Percentiles rank a stretch among this genome's conserved stretches.
These are phyloP conservation scores for Sapayoa aenigma DNA, from an alignment of 2,113 vertebrate genomes.

Conservation along the genomic window DNA sequence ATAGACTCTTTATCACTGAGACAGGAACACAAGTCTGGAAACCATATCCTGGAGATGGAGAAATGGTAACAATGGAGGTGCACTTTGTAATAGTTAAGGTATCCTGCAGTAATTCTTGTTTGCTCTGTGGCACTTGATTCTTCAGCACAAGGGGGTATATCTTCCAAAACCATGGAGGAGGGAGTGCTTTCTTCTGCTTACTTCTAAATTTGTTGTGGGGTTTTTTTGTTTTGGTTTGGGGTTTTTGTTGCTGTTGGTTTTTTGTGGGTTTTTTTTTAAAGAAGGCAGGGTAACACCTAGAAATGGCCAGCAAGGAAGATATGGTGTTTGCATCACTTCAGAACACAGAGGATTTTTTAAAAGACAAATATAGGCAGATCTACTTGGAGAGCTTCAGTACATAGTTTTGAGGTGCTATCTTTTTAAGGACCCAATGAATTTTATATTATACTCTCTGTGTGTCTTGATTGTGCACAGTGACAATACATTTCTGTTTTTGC, in stretches of 20 bases:
- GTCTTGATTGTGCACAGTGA: neutral
- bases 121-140: neutral
- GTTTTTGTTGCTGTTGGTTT: no score
- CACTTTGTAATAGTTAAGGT: neutral
- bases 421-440: neutral
- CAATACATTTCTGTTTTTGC: neutral
- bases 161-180: neutral
- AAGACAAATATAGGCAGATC: neutral
- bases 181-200: neutral
- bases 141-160: neutral
- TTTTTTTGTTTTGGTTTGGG: no score
- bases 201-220: neutral
- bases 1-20: neutral
- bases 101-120: neutral
- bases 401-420: neutral
- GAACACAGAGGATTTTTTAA: neutral
- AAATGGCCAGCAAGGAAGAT: neutral
- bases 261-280: neutral
- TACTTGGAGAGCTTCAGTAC: neutral
- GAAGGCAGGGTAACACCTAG: neutral
- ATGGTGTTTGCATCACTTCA: neutral
- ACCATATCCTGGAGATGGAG: neutral
- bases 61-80: neutral
- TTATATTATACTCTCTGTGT: neutral
- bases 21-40: neutral